Evolutionary conservation across 2,888 invertebrate genomes (phyloP), one percentile per base, ranked within the genome.

Genomic region (Meloe dianella): DNA sequence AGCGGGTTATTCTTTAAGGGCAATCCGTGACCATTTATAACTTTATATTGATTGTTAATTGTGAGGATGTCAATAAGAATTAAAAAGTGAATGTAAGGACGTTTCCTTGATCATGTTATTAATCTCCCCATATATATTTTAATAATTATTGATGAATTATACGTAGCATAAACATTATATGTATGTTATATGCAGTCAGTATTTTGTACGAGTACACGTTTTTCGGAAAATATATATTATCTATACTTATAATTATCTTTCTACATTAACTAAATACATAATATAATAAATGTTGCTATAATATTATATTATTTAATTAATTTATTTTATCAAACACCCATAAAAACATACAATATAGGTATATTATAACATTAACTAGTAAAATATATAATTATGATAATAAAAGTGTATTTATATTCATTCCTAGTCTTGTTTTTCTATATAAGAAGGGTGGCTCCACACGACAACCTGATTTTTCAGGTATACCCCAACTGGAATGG

Each of bases 171-270:
- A 75, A 78, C 70, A 75, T n/a, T 77, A 75, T 76, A 72, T 72
- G 75, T 75, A 73, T 76, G 71, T 74, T 70, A 74, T 78, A 81
- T 81, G 82, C 82, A 75, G 79, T 79, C 83, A 82, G 83, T 84
- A 84, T 84, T 84, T 84, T 84, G 80, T 83, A 84, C 82, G 83
- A 84, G 82, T 83, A 84, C 84, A 84, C 83, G 83, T 84, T 84
- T 84, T 82, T 81, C 79, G 82, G 81, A 82, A 82, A 54, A 80
- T 76, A 79, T 71, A 82, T 82, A 82, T 81, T 81, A 79, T 82
- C 82, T 47, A 47, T 82, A 82, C 81, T 82, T 81, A 80, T 80
- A 81, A 79, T 81, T 82, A 83, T 82, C 83, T 83, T 84, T 84
- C 83, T 83, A 84, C 81, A 80, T 82, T 73, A 74, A 81, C 73